Evolutionary conservation across 37 sponge, comb jelly and placozoan genomes (phyloP), one percentile per base, ranked within the genome.

Genomic region (Chondrilla cf. caribensis): DNA sequence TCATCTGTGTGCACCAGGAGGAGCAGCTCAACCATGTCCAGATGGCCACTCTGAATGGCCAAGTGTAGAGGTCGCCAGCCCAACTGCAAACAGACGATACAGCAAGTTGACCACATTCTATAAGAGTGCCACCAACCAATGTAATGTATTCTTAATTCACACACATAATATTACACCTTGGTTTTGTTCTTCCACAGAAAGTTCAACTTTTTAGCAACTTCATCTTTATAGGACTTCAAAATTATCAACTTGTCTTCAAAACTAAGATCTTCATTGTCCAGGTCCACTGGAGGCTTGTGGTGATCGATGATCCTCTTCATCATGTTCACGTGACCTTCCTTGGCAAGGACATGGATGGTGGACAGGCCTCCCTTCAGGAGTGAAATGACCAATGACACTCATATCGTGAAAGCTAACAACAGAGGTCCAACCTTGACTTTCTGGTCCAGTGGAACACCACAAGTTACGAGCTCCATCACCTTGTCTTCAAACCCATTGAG

Each of bases 31-130:
- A 73, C 76, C 76, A 73, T 73, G 11, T 37, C 44, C 19, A n/a
- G 18, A 62, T 62, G 19, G 41, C 76, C 43, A 15, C 44, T 6
- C 42, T 73, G n/a, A 4, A 73, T 40, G 6, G 76, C 76, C 7
- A 73, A 43, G 44, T 73, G 76, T 0, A 73, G 76, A 40, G 76
- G 76, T 21, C 76, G 38, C 76, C 76, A 73, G 40, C 76, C 42
- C 0, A 39, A 38, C 76, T 73, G 41, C 25, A 70, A 7, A 70
- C 29, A 29, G 19, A 37, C 6, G 8, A n/a, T 9, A n/a, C 26
- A n/a, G 28, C 9, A 15, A n/a, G 67, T 14, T 25, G 67, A 25
- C 8, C 9, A n/a, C 28, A 26, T 65, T n/a, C n/a, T n/a, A n/a
- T n/a, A n/a, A n/a, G n/a, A n/a, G n/a, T n/a, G n/a, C n/a, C n/a